Evolutionary conservation across 2,797 vertebrate species (phyloP).

Genomic region (Tauraco hartlaubi): DNA sequence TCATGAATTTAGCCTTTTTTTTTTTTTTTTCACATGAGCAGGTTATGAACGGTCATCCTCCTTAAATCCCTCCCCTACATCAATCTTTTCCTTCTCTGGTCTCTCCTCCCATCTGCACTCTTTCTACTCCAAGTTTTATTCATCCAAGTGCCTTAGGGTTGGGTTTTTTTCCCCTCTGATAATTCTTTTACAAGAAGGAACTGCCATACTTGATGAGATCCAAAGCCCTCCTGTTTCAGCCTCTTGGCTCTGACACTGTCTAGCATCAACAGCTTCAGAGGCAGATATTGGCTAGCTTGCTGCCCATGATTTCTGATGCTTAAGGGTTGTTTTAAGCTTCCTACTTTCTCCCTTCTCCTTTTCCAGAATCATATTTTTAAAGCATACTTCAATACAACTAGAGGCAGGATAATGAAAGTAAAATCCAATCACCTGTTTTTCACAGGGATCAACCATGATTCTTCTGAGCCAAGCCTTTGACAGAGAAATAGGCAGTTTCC

Average conservation of each 20-base stretch:
- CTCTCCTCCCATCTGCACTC: neutral
- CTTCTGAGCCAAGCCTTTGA: slow-evolving; percentile 22
- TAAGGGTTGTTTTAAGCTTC: neutral
- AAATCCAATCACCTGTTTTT: slow-evolving; percentile 64
- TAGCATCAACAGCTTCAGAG: neutral
- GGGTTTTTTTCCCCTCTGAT: neutral
- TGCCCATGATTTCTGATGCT: slow-evolving; percentile 1
- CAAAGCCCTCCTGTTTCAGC: neutral
- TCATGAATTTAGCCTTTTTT: neutral
- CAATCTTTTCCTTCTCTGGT: neutral
- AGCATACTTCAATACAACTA: neutral
- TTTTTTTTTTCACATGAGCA: neutral
- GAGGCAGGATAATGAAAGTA: slow-evolving; percentile 26
- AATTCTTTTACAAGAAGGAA: neutral
- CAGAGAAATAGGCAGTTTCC: slow-evolving; percentile 48
- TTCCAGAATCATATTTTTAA: slow-evolving; percentile 9
- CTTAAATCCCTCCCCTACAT: neutral
- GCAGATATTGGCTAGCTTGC: neutral
- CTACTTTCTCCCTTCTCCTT: neutral
- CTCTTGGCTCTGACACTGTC: neutral
- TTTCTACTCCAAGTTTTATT: neutral
- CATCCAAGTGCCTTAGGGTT: neutral
- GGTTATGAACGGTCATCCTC: neutral
- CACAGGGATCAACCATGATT: slow-evolving; percentile 8
- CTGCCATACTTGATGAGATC: neutral